phyloP scores from a whole-genome alignment of 1,140 invertebrate genomes.

The Polypedilum vanderplanki region DNA sequence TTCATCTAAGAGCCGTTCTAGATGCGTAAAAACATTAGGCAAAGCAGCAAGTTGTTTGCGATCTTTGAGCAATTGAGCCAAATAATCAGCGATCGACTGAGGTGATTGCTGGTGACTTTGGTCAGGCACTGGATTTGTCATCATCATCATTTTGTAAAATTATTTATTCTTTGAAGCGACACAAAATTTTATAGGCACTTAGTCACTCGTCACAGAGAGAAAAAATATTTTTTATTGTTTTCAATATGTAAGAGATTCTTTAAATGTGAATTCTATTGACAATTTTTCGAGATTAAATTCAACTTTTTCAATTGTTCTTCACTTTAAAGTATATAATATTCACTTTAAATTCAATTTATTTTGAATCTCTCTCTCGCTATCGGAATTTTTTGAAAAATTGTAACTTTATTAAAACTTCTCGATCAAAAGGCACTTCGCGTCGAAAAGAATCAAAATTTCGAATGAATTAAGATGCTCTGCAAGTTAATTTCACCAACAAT shows the following conservation, averaged over 20 bases:
- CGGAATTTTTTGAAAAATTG: not conserved
- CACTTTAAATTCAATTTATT: not conserved
- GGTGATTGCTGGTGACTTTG: slow-evolving; percentile 59
- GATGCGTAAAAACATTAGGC: slow-evolving; percentile 98
- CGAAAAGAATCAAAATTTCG: not conserved
- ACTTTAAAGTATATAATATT: not conserved
- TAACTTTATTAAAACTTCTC: not conserved
- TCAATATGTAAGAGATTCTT: too few relatives aligned
- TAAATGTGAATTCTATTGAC: too few relatives aligned
- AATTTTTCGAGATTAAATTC: too few relatives aligned
- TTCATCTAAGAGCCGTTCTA: slow-evolving; percentile 98
- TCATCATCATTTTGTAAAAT: slow-evolving; percentile 23
- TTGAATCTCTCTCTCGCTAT: not conserved
- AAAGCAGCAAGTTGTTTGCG: slow-evolving; percentile 99
- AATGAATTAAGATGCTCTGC: slow-evolving; percentile 1
- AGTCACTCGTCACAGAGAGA: not conserved
- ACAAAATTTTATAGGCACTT: not conserved
- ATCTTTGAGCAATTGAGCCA: slow-evolving; percentile 99
- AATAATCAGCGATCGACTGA: slow-evolving; percentile 97
- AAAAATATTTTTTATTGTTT: not conserved
- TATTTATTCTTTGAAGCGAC: not conserved
- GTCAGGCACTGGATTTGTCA: slow-evolving; percentile 20
- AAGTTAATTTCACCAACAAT: not conserved
- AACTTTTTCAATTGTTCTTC: not conserved
- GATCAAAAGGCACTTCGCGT: not conserved